A percentile compares a stretch with the other conserved stretches of the same genome.
phyloP scores from a whole-genome alignment of 1,140 invertebrate genomes.

The Drosophila kohkoa region DNA sequence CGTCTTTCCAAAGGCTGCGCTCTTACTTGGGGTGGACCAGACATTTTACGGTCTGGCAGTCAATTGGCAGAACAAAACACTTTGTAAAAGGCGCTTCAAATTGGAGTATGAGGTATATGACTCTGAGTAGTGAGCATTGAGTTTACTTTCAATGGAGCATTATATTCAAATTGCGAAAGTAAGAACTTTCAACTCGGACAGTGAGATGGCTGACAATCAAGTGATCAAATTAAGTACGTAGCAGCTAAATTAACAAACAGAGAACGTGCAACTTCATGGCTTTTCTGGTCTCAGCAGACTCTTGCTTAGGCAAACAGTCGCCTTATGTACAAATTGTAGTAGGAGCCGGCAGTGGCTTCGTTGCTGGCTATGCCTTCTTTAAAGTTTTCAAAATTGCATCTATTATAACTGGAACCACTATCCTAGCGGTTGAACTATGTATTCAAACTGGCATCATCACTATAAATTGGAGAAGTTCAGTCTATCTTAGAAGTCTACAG shows the following conservation, averaged over 20 bases:
- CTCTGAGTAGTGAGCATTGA: slow-evolving; percentile 27
- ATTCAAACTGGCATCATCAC: slow-evolving; percentile 29
- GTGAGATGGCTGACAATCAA: slow-evolving; percentile 2
- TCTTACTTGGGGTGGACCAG: slow-evolving; percentile 2
- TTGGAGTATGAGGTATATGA: slow-evolving; percentile 5
- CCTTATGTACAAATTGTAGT: slow-evolving; percentile 54
- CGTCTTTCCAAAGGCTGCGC: background rate
- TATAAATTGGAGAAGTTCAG: background rate
- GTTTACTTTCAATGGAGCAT: slow-evolving; percentile 21
- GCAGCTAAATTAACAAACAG: background rate
- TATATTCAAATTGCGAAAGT: background rate
- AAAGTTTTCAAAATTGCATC: slow-evolving; percentile 52
- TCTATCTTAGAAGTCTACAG: background rate
- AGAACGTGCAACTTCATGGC: slow-evolving; percentile 13
- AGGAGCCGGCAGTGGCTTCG: slow-evolving; percentile 40
- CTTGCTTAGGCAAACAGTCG: slow-evolving; percentile 26
- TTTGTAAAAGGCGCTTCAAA: background rate
- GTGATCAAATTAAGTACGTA: slow-evolving; percentile 14
- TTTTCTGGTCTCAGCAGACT: slow-evolving; percentile 10
- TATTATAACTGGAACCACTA: slow-evolving; percentile 20
- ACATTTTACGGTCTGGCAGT: slow-evolving; percentile 53
- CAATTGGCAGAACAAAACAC: slow-evolving; percentile 32
- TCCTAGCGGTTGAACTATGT: slow-evolving; percentile 41
- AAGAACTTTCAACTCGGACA: background rate
- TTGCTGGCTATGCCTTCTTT: slow-evolving; percentile 41